These are phyloP conservation scores for Harmothoe impar DNA, from an alignment of 2,888 invertebrate species.

Conservation along the genomic window DNA sequence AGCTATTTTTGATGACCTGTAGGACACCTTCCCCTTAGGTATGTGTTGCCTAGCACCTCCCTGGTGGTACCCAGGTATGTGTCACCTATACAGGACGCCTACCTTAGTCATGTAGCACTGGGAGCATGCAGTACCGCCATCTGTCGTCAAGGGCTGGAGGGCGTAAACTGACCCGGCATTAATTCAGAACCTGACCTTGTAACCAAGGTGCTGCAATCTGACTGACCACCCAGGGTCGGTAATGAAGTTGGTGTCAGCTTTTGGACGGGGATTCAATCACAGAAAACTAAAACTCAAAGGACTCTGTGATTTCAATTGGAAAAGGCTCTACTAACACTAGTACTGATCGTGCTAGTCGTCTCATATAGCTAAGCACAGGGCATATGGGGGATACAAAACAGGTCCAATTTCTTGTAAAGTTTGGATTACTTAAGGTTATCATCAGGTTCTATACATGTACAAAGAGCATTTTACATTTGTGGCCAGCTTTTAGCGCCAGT, in stretches of 20 bases:
- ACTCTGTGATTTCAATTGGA: too few species aligned
- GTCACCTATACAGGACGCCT: not conserved
- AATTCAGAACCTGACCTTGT: constrained; percentile 32
- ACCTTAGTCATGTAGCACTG: not conserved
- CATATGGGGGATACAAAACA: too few species aligned
- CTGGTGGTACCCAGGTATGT: not conserved
- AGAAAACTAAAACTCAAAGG: too few species aligned
- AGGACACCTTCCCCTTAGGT: not conserved
- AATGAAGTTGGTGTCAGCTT: not conserved
- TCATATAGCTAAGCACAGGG: too few species aligned
- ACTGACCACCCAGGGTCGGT: not conserved
- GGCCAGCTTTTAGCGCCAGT: too few species aligned
- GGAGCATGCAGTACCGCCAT: not conserved
- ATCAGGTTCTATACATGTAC: too few species aligned
- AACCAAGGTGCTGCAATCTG: not conserved
- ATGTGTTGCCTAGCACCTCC: not conserved
- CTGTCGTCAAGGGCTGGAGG: not conserved
- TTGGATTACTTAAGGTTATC: too few species aligned
- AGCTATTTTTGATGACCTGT: too few species aligned
- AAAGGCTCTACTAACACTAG: too few species aligned
- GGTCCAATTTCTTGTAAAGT: too few species aligned
- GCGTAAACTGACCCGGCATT: constrained; percentile 14
- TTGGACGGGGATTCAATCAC: not conserved
- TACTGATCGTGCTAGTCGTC: too few species aligned
- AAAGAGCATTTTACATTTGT: too few species aligned